Base-by-base conservation (phyloP, 2,797 vertebrate species). In the Smutsia gigantea region DNA sequence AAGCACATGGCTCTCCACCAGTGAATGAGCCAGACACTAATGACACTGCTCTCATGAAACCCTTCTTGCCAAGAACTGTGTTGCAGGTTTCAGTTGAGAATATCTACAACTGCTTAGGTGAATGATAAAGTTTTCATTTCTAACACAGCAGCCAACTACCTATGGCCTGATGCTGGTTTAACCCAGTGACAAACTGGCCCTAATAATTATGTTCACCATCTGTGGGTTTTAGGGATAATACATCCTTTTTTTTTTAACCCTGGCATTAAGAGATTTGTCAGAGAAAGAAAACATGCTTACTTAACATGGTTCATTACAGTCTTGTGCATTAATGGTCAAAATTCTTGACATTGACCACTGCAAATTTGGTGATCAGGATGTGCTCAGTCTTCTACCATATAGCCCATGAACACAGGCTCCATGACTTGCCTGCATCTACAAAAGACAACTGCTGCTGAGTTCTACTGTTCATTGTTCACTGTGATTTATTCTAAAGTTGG, bases 1-100 rank as follows among this genome's bases (percentile, higher is more conserved):
- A 94, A 93, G 78, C 61, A 63, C 34, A 66, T 93, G 83, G 42
- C 42, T 74, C 14, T 78, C 57, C 5, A 72, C n/a, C 53, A 49
- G 63, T 49, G 31, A 94, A 91, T 72, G 72, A 93, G 23, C 29
- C 79, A 77, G 77, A 82, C 37, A 37, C 57, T 91, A 37, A 85
- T 78, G 42, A 72, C 27, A 4, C 46, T 27, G 6, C 31, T 87
- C 31, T 83, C 37, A 5, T 15, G 34, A 87, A 69, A 86, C 25
- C 61, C 25, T 88, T 25, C 21, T 84, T 86, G 74, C 68, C 63
- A 89, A 91, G 66, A 95, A 85, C 17, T 10, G 29, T 34, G 64
- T 12, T 10, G 14, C 57, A 49, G 5, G 19, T 55, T 79, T 92
- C n/a, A 39, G 1, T 13, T 51, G 27, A 71, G 53, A 61, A 10